Conservation (phyloP, 2,888 invertebrate genomes). For the Kuschelorhynchus macadamiae region DNA sequence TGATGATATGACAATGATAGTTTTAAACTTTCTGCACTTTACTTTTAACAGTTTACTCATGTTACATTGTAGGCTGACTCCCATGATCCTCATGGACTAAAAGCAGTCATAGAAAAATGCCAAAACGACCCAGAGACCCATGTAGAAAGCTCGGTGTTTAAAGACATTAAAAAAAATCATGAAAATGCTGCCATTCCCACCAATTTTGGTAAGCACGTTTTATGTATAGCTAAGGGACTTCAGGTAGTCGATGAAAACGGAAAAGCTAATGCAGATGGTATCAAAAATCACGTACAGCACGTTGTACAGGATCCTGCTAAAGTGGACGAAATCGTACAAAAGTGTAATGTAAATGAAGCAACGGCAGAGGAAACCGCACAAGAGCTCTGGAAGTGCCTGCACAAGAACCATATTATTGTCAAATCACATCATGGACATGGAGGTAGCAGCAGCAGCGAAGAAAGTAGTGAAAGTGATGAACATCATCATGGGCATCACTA, state of each 20-base stretch:
- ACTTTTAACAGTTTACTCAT: too few relatives aligned
- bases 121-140: conserved; percentile 21
- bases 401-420: conserved; percentile 18
- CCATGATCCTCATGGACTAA: conserved; percentile 15
- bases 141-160: conserved; percentile 12
- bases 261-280: conserved; percentile 23
- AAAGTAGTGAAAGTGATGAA: neutral
- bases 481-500: conserved; percentile 15
- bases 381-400: conserved; percentile 26
- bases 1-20: too few relatives aligned
- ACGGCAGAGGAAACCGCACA: conserved; percentile 23
- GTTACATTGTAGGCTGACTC: conserved; percentile 26
- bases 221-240: conserved; percentile 32
- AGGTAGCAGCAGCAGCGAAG: neutral
- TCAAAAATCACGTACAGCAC: conserved; percentile 34
- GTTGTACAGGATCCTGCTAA: conserved; percentile 16
- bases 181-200: conserved; percentile 14
- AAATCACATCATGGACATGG: neutral
- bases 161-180: conserved; percentile 12
- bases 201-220: conserved; percentile 25
- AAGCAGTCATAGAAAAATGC: conserved; percentile 25
- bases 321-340: conserved; percentile 11
- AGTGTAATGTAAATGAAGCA: conserved; percentile 28
- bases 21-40: too few relatives aligned
- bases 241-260: conserved; percentile 20